phyloP scores from a whole-genome alignment of 37 sponge, comb jelly and placozoan species.

The Beroe forskalii region DNA sequence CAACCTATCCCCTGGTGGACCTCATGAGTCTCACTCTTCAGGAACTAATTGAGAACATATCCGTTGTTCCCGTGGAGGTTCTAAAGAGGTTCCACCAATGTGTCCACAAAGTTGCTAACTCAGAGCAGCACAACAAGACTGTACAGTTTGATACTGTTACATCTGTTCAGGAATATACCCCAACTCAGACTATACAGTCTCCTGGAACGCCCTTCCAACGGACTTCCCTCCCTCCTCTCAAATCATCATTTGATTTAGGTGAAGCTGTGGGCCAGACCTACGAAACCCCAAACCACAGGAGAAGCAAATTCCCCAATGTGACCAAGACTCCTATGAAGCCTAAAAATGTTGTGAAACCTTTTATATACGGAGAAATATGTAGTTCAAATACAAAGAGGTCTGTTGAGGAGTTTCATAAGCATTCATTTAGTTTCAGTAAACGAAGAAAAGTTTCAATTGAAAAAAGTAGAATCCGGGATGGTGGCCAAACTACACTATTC shows the following conservation, averaged over 20 bases:
- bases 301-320: not conserved
- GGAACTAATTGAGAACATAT: slow-evolving; percentile 7
- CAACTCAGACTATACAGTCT: not conserved
- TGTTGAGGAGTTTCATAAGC: slow-evolving; percentile 17
- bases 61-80: not conserved
- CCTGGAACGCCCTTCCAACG: not conserved
- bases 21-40: not conserved
- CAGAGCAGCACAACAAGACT: slow-evolving; percentile 17
- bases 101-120: not conserved
- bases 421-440: slow-evolving; percentile 39
- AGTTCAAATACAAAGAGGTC: not conserved
- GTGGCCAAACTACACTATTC: not conserved
- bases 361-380: not conserved
- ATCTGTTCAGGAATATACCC: slow-evolving; percentile 6
- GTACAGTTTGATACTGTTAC: slow-evolving; percentile 5
- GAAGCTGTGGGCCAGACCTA: not conserved
- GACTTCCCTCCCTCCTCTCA: slow-evolving; percentile 24
- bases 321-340: slow-evolving; percentile 31
- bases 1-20: slow-evolving; percentile 1
- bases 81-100: not conserved
- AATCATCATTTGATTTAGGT: slow-evolving; percentile 29
- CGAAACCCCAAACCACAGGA: not conserved
- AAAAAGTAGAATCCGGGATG: not conserved
- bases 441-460: not conserved
- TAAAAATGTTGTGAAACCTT: slow-evolving; percentile 32